A percentile compares a stretch with the other conserved stretches of the same genome.
These are phyloP conservation scores for Tridacna gigas DNA, from an alignment of 2,888 invertebrate genomes.

Conservation along the genomic window DNA sequence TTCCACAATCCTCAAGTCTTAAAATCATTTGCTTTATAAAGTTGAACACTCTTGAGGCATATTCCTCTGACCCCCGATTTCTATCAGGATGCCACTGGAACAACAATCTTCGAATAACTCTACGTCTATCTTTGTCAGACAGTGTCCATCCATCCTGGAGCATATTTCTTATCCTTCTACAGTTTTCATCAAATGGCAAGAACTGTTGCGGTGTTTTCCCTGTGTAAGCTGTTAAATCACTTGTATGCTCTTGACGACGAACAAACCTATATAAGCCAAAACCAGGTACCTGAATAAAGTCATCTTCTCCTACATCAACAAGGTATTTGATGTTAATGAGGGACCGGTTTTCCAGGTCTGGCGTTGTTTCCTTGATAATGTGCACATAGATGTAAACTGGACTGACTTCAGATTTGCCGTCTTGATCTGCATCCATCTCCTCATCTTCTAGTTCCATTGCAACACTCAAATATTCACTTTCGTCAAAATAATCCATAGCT, in stretches of 20 bases:
- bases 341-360: not conserved
- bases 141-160: conserved; percentile 45
- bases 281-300: not conserved
- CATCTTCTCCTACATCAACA: conserved; percentile 1
- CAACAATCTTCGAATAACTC: conserved; percentile 51
- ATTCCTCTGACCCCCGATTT: conserved; percentile 55
- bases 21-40: conserved; percentile 43
- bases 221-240: not conserved
- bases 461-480: conserved; percentile 49
- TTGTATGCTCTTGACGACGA: not conserved
- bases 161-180: conserved; percentile 31
- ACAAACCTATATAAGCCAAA: conserved; percentile 23
- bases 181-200: conserved; percentile 47
- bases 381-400: conserved; percentile 15
- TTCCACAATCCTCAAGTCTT: not conserved
- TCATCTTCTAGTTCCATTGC: conserved; percentile 51
- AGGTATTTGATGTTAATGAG: not conserved
- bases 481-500: conserved; percentile 32
- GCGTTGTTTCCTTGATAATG: not conserved
- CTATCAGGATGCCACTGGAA: conserved; percentile 69
- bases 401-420: not conserved
- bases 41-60: conserved; percentile 58
- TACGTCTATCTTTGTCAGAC: conserved; percentile 42
- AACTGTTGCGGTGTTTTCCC: not conserved
- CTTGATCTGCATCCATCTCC: not conserved